Conservation (phyloP, 1,140 invertebrate species). For the Euwallacea similis region DNA sequence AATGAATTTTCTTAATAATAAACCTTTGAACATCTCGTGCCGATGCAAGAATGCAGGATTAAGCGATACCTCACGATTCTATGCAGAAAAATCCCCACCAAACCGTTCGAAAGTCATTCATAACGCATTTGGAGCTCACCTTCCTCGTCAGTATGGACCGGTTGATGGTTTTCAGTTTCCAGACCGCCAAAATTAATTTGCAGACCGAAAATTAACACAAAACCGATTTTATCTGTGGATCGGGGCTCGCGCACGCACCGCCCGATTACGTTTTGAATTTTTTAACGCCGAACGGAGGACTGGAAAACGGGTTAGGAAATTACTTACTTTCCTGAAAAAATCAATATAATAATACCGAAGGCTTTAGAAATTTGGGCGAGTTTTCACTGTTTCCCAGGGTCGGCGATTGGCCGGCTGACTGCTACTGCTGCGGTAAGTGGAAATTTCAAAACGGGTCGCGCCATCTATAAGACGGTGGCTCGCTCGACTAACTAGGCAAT, state of each 20-base stretch:
- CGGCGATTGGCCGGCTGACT: slow-evolving; percentile 5
- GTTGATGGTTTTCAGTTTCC: slow-evolving; percentile 21
- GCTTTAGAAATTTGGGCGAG: slow-evolving; percentile 44
- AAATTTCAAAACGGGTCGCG: neutral
- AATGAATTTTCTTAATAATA: neutral
- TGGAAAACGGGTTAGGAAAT: slow-evolving; percentile 36
- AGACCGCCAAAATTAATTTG: neutral
- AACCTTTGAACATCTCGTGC: too few species aligned
- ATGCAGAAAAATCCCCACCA: slow-evolving; percentile 28
- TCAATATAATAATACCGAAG: slow-evolving; percentile 40
- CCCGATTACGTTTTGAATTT: slow-evolving; percentile 13
- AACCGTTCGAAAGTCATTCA: neutral
- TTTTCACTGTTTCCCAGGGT: slow-evolving; percentile 36
- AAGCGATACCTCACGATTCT: slow-evolving; percentile 11
- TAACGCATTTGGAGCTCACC: slow-evolving; percentile 20
- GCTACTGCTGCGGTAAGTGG: neutral
- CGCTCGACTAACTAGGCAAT: neutral
- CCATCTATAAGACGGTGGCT: neutral
- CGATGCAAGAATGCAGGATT: neutral
- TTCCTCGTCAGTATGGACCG: slow-evolving; percentile 32
- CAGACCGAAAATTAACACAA: slow-evolving; percentile 23
- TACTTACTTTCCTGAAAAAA: slow-evolving; percentile 41
- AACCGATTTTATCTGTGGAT: slow-evolving; percentile 24
- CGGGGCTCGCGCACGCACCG: slow-evolving; percentile 29
- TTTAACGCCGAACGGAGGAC: slow-evolving; percentile 30